Evolutionary conservation across 2,113 vertebrate genomes (phyloP), one percentile per base, ranked within the genome.

Genomic region (Poicephalus meyeri): DNA sequence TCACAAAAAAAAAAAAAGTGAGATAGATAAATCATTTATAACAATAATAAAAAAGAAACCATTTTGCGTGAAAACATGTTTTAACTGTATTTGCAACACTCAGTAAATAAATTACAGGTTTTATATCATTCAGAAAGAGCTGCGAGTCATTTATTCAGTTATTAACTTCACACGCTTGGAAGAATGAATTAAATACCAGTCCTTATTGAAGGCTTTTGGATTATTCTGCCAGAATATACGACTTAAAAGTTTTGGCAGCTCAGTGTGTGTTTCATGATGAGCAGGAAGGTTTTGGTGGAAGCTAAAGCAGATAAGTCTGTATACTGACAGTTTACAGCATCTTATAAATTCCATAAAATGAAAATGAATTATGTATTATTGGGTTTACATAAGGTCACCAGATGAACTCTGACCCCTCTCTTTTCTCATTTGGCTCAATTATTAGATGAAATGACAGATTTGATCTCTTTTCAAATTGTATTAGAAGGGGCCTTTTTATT

Each of bases 391-490:
- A 98, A 98, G 97, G 97, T 98, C 97, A 97, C 78, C 53, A 90
- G 29, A 80, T 97, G 98, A 98, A 98, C 98, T 98, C 94, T 95
- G 98, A 98, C 98, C 98, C 95, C 94, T 98, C 98, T 97, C 97
- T 98, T 98, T 98, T 98, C 98, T 98, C 98, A 98, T 99, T 98
- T 98, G 98, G 97, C 96, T 97, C 98, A 98, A 98, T 99, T 99
- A 99, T 99, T 98, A 99, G 98, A 98, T 96, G 97, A 98, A 99
- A 99, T 99, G 98, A 99, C 97, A 97, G 98, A 99, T 99, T 98
- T 99, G 98, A 99, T 99, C 98, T 98, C 97, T 98, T 98, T 99
- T 99, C 97, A 98, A 98, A 98, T 98, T 98, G 97, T 97, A 98
- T 98, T 98, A 98, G 97, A 98, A 98, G 97, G 97, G 97, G 97